phyloP scores from a whole-genome alignment of 2,113 vertebrate genomes.

The Talpa occidentalis region DNA sequence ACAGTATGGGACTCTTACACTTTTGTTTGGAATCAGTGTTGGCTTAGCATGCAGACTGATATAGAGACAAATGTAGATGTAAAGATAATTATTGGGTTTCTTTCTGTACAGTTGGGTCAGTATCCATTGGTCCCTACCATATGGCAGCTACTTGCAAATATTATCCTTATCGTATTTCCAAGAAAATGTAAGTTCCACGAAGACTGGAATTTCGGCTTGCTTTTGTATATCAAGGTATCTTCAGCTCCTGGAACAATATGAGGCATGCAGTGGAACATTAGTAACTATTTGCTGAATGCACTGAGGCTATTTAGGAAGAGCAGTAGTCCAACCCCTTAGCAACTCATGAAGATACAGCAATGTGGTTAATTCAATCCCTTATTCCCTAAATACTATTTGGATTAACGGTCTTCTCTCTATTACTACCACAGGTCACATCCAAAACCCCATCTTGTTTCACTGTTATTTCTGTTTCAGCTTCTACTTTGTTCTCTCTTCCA shows the following conservation, averaged over 20 bases:
- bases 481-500: background rate
- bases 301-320: background rate
- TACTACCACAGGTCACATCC: background rate
- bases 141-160: background rate
- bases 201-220: background rate
- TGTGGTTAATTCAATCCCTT: background rate
- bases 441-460: background rate
- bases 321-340: background rate
- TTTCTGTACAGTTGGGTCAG: background rate
- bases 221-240: background rate
- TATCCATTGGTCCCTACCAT: background rate
- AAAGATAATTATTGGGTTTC: background rate
- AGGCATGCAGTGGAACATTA: background rate
- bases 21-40: background rate
- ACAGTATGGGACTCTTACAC: background rate
- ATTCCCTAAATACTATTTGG: background rate
- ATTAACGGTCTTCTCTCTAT: background rate
- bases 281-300: background rate
- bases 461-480: background rate
- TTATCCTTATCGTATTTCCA: background rate
- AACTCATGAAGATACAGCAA: background rate
- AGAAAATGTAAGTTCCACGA: background rate
- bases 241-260: background rate
- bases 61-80: background rate
- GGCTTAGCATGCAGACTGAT: background rate